Evolutionary conservation across 2,113 vertebrate genomes (phyloP).

Genomic region (Cairina moschata): DNA sequence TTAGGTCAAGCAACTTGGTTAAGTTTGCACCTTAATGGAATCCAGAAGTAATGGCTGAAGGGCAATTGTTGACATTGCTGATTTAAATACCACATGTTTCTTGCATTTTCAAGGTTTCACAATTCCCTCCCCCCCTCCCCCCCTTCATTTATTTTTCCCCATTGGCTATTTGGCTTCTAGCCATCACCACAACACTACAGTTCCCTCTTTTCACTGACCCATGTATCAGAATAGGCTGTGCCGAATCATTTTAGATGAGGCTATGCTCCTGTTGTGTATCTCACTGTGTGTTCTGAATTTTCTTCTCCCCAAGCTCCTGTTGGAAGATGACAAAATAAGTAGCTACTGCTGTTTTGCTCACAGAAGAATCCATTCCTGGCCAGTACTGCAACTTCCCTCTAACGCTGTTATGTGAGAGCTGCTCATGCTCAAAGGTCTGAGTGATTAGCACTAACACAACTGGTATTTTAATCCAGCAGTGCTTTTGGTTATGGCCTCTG

Average conservation of each 20-base stretch:
- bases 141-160: neutral
- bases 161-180: neutral
- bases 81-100: neutral
- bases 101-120: neutral
- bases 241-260: neutral
- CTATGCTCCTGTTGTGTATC: neutral
- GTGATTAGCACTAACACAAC: neutral
- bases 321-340: neutral
- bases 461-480: neutral
- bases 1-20: neutral
- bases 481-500: neutral
- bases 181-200: neutral
- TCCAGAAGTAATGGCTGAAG: neutral
- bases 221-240: fast-evolving
- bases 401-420: neutral
- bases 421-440: neutral
- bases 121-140: neutral
- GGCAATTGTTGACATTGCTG: neutral
- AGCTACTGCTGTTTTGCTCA: neutral
- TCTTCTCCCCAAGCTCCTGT: neutral
- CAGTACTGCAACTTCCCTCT: neutral
- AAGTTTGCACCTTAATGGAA: neutral
- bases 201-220: neutral
- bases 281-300: neutral
- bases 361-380: neutral